Evolutionary conservation across 2,797 vertebrate genomes (phyloP), one percentile per base, ranked within the genome.

Genomic region (Harpagifer antarcticus): DNA sequence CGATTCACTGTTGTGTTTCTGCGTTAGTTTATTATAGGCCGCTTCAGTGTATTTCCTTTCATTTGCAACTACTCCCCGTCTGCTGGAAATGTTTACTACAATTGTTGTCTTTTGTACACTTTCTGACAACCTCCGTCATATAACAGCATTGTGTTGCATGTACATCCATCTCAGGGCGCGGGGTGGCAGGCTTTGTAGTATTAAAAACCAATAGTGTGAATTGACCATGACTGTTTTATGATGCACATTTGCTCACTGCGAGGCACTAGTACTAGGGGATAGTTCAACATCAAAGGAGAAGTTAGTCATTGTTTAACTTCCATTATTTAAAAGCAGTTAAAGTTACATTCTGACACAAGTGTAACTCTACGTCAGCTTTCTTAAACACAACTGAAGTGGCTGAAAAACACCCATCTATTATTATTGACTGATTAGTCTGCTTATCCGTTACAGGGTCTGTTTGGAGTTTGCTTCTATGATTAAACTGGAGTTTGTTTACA

Each of bases 1-100:
- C 59, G 23, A 55, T 31, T 78, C 40, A 81, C 57, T 67, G 76
- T 66, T 82, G 19, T 14, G 16, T 79, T 78, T 70, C 33, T 76
- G 19, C 50, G 59, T 64, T 48, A 10, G 23, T 23, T 58, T 44
- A n/a, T 56, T 66, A 56, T 55, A 62, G 20, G 47, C 11, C 9
- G 33, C 13, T 54, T 37, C 9, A 23, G 7, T 57, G 8, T 17
- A 33, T 65, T 67, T 1, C 58, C 63, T 44, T 27, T 42, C 16
- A 43, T 55, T 17, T 33, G 14, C 11, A 64, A 3, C 33, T 56
- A 14, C 19, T 37, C 4, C n/a, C 6, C 19, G 8, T 58, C 69
- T 42, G 48, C 7, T 27, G 10, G 14, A 67, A 5, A 15, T 0
- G 0, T 49, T 62, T 12, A 3, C 15, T 3, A 12, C 50, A 70